Evolutionary conservation across 2,797 vertebrate species (phyloP).

Genomic region (Tarsius wallacei): DNA sequence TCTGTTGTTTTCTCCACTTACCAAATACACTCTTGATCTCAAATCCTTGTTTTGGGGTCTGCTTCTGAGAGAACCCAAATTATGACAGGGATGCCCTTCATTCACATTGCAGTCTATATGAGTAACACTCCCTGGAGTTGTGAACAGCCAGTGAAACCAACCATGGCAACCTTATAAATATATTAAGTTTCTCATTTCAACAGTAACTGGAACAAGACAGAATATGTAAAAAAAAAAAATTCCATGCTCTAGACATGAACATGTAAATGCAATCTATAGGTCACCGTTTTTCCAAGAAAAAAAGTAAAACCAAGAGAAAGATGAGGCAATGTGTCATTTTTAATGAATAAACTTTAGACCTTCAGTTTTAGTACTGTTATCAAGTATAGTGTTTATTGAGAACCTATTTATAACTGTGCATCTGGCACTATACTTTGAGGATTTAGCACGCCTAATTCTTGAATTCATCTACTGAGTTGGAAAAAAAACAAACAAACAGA

Average conservation of each 20-base stretch:
- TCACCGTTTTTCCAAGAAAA: slow-evolving; percentile 10
- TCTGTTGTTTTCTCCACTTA: slow-evolving; percentile 28
- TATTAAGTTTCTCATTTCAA: slow-evolving; percentile 1
- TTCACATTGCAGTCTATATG: background rate
- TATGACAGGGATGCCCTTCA: background rate
- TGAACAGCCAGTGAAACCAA: background rate
- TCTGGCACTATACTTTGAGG: background rate
- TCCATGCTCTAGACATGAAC: background rate
- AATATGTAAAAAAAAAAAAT: background rate
- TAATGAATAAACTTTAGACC: background rate
- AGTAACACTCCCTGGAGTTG: background rate
- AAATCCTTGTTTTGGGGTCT: background rate
- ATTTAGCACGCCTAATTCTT: background rate
- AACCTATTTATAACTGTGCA: background rate
- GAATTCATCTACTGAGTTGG: background rate
- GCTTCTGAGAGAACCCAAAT: background rate
- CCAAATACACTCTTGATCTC: slow-evolving; percentile 7
- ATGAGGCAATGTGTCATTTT: background rate
- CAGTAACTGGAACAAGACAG: slow-evolving; percentile 9
- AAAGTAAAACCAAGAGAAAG: background rate
- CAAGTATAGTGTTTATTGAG: slow-evolving; percentile 1
- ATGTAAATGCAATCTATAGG: slow-evolving; percentile 33
- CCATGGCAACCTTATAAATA: background rate
- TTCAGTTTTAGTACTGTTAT: background rate
- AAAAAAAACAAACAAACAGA: background rate